These are phyloP conservation scores for Phodopus roborovskii DNA, from an alignment of 2,113 vertebrate species.

Conservation along the genomic window DNA sequence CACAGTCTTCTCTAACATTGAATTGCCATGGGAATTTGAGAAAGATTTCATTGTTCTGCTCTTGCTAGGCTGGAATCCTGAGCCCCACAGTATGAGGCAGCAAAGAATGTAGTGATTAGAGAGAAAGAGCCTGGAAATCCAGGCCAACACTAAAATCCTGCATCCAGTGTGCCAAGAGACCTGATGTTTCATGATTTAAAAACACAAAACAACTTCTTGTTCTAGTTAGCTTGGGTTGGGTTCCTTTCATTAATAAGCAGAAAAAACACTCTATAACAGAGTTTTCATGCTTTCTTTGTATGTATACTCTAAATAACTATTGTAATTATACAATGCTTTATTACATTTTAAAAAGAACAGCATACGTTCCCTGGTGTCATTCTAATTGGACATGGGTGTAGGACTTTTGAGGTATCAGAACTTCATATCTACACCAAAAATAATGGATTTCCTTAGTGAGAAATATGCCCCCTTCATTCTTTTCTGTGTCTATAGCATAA, in stretches of 20 bases:
- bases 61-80: background rate
- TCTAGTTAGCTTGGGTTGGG: background rate
- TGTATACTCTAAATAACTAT: background rate
- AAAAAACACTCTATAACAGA: background rate
- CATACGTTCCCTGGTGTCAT: background rate
- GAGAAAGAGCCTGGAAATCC: background rate
- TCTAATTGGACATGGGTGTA: background rate
- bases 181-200: background rate
- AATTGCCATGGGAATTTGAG: background rate
- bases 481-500: background rate
- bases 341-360: background rate
- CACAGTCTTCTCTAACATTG: background rate
- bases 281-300: background rate
- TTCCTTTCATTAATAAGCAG: constrained; percentile 15
- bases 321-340: background rate
- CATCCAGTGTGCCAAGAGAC: background rate
- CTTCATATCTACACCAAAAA: background rate
- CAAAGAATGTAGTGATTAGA: background rate
- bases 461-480: background rate
- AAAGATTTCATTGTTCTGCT: background rate
- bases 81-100: background rate
- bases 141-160: background rate
- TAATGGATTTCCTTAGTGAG: background rate
- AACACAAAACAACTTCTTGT: background rate
- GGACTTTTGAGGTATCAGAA: background rate